Percentiles rank a stretch among this genome's conserved stretches.
Evolutionary conservation across 2,797 vertebrate genomes (phyloP).

Genomic region (Aphelocoma californica): DNA sequence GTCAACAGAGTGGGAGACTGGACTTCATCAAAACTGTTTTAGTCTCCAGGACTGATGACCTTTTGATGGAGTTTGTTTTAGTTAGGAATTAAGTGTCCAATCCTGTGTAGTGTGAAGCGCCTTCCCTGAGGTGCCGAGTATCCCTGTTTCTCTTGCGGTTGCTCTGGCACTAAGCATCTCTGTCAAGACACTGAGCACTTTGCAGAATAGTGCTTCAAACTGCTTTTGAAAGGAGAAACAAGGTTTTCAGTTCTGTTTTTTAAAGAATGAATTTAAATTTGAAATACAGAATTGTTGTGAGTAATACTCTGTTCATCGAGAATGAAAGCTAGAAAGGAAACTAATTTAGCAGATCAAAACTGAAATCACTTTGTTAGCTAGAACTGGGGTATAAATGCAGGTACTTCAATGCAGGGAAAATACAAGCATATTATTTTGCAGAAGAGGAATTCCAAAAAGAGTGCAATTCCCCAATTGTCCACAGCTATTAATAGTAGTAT

Average conservation of each 20-base stretch:
- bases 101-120: slow-evolving; percentile 49
- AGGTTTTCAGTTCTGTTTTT: slow-evolving; percentile 1
- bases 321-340: background rate
- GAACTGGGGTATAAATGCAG: background rate
- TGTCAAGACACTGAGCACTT: background rate
- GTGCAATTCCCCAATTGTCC: background rate
- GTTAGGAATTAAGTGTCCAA: slow-evolving; percentile 76
- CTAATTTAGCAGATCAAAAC: background rate
- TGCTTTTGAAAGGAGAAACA: slow-evolving; percentile 59
- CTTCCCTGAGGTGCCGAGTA: slow-evolving; percentile 38
- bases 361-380: background rate
- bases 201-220: background rate
- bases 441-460: slow-evolving; percentile 1
- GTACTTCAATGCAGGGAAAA: background rate
- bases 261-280: background rate
- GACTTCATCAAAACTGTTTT: slow-evolving; percentile 90
- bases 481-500: background rate
- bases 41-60: slow-evolving; percentile 88
- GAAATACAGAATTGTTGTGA: background rate
- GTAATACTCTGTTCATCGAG: background rate
- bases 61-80: slow-evolving; percentile 83
- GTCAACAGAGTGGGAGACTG: slow-evolving; percentile 88
- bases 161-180: background rate
- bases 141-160: background rate
- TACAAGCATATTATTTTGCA: background rate